Base-by-base conservation (phyloP, 2,888 invertebrate species). In the Bursaphelenchus okinawaensis region DNA sequence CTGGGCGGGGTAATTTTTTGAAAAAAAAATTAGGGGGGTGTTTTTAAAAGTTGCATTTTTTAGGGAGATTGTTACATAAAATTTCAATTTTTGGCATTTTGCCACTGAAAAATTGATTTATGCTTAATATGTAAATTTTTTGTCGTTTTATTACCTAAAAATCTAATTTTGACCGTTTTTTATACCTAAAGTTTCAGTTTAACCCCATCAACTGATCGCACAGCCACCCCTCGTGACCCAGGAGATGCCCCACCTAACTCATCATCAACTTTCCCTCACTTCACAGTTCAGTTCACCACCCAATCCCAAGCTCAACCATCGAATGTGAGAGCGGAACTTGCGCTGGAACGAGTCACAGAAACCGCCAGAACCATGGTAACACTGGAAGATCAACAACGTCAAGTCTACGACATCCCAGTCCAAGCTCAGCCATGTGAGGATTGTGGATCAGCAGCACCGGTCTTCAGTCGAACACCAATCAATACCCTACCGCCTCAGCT, bases 361-460 rank as follows among this genome's bases (percentile, higher is more conserved):
- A 40, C n/a, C 6, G 40, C 40, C 40, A 1, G 40, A 40, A n/a
- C 40, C 40, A 40, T n/a, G 16, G 40, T 40, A 40, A 40, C 40
- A 3, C 40, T 40, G 12, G 40, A 40, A 3, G 40, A 40, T 16
- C 40, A 40, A 3, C 16, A 16, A 16, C 40, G n/a, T 6, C 40
- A 40, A 40, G 40, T 16, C 3, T 40, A 40, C 40, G 40, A 40
- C 40, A n/a, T n/a, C n/a, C 40, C 40, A 4, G 40, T 40, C 40
- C 40, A 40, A 40, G 12, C 40, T 40, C 40, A 26, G 51, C 60
- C 60, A 22, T 59, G 60, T 20, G 60, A 59, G 8, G 60, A 59
- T 27, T 59, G 60, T 20, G 60, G 60, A 1, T 26, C 60, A 19
- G 50, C 31, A 19, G 19, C 60, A 2, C 26, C 51, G 4, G 52